Conservation (phyloP, 2,888 invertebrate genomes). For the Drosophila kuntzei region DNA sequence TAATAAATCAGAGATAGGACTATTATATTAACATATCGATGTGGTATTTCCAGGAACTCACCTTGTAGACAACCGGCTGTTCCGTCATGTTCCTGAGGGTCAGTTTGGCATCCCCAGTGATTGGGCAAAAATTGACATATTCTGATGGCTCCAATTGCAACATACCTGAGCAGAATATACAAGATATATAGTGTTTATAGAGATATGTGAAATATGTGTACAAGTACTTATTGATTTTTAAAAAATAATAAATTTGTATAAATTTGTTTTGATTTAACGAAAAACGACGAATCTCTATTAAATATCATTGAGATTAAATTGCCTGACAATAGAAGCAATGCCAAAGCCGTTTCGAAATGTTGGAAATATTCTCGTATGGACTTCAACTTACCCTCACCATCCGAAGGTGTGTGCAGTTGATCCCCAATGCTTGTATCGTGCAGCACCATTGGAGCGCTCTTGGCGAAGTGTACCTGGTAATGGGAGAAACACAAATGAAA, state of each 20-base stretch:
- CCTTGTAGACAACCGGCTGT: conserved; percentile 89
- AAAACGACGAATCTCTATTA: conserved; percentile 17
- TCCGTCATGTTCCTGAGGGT: conserved; percentile 90
- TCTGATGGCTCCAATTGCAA: conserved; percentile 89
- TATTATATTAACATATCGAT: neutral
- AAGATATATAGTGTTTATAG: conserved; percentile 19
- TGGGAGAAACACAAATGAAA: conserved; percentile 22
- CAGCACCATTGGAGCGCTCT: conserved; percentile 85
- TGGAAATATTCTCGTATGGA: neutral
- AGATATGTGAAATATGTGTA: neutral
- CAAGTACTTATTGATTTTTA: conserved; percentile 20
- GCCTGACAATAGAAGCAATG: conserved; percentile 41
- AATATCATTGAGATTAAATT: conserved; percentile 8
- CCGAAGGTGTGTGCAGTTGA: conserved; percentile 77
- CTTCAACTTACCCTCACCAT: conserved; percentile 69
- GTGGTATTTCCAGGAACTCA: conserved; percentile 74
- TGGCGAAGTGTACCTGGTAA: conserved; percentile 89
- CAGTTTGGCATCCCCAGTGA: conserved; percentile 85
- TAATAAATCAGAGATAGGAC: conserved; percentile 84
- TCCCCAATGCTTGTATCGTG: conserved; percentile 85
- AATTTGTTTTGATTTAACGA: conserved; percentile 23
- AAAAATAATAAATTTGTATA: conserved; percentile 33
- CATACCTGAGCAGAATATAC: conserved; percentile 85
- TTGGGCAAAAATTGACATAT: conserved; percentile 89
- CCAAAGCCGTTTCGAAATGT: neutral